Percentiles rank a stretch among this genome's conserved stretches.
These are phyloP conservation scores for Drosophila falleni DNA, from an alignment of 2,888 invertebrate species.

Conservation along the genomic window DNA sequence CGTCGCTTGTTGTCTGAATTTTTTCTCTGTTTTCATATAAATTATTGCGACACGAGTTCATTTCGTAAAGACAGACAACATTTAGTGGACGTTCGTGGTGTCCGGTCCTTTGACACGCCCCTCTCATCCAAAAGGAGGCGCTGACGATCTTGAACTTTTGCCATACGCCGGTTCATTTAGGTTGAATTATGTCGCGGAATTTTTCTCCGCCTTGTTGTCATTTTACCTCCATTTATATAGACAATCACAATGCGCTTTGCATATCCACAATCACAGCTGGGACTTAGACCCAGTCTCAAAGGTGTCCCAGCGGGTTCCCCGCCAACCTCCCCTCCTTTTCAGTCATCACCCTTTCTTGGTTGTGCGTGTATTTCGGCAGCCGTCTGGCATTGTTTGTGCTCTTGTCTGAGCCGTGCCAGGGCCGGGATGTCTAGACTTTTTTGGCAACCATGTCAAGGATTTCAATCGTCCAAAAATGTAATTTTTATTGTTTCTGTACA, in stretches of 20 bases:
- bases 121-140: not conserved
- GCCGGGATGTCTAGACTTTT: slow-evolving; percentile 22
- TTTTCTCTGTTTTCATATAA: slow-evolving; percentile 56
- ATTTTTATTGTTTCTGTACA: slow-evolving; percentile 67
- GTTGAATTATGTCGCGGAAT: slow-evolving; percentile 64
- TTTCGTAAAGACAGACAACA: slow-evolving; percentile 47
- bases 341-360: not conserved
- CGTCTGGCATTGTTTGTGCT: slow-evolving; percentile 49
- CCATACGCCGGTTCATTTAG: slow-evolving; percentile 48
- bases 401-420: slow-evolving; percentile 28
- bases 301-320: slow-evolving; percentile 38
- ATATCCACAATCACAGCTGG: slow-evolving; percentile 19
- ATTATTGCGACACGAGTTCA: slow-evolving; percentile 75
- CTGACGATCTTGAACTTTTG: slow-evolving; percentile 52
- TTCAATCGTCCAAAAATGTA: slow-evolving; percentile 45
- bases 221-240: slow-evolving; percentile 31
- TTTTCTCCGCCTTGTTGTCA: slow-evolving; percentile 35
- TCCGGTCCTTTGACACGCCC: slow-evolving; percentile 25
- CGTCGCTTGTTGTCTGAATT: slow-evolving; percentile 26
- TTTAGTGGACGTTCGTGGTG: slow-evolving; percentile 29
- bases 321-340: not conserved
- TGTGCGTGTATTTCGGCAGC: slow-evolving; percentile 50
- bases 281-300: slow-evolving; percentile 22
- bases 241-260: slow-evolving; percentile 53
- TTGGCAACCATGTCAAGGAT: slow-evolving; percentile 73